Base-by-base conservation (phyloP, 2,797 vertebrate genomes). In the Parambassis ranga region DNA sequence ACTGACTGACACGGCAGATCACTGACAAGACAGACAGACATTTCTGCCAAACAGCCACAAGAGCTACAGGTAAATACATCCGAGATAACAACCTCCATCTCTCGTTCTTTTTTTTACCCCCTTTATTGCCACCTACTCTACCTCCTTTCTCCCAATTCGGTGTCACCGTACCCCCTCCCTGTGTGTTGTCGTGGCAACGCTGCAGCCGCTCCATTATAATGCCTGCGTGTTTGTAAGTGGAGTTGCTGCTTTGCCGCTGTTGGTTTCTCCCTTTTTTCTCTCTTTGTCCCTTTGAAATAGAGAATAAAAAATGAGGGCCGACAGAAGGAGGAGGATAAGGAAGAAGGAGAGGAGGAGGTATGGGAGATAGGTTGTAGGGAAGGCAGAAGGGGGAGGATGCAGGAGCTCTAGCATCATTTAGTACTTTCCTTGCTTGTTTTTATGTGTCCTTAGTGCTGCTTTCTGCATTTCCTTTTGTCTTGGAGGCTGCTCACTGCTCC, bases 161-260 rank as follows among this genome's bases (percentile, higher is more conserved):
- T 77, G 71, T 82, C 67, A 19, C 81, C 36, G 9, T 60, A 50
- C 7, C 32, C 67, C 52, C 66, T 65, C 83, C 79, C 79, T 75
- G 70, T 77, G 85, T 85, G 92, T 93, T 92, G 91, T 92, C 91
- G 80, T 92, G 90, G 90, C 88, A 92, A 93, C 90, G 64, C 82
- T 35, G 81, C 52, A 75, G 77, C 77, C 72, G 19, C 70, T 88
- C 84, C 85, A 92, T 91, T 90, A 89, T 85, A 85, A 88, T 81
- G 89, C 66, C 62, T 65, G 71, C 62, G 53, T 89, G 85, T 88
- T 86, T 86, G 71, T 89, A 86, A 90, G 86, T 84, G 89, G 75
- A 64, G 77, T 79, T 84, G 81, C 82, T 75, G 80, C 74, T 84
- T 81, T 77, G 61, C 62, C 44, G 65, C 71, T 76, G 74, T 84